These are phyloP conservation scores for Magallana ariakensis DNA, from an alignment of 1,140 invertebrate genomes.

Conservation along the genomic window DNA sequence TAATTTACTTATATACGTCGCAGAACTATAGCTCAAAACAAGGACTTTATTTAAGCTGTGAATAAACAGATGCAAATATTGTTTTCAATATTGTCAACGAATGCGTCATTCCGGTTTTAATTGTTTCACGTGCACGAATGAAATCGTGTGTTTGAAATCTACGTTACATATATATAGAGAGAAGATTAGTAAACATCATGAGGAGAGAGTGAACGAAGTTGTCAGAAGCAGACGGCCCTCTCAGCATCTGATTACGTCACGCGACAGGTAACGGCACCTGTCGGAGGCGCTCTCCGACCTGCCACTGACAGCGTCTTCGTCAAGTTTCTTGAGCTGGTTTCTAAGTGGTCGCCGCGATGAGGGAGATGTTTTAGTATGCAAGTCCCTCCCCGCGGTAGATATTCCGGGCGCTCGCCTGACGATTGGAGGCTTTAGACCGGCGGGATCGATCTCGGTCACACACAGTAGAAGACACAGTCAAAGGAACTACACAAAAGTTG, in stretches of 20 bases:
- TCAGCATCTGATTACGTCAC: not conserved
- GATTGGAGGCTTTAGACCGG: conserved; percentile 15
- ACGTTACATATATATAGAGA: no score
- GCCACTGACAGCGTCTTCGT: not conserved
- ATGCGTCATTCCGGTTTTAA: not conserved
- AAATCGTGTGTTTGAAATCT: no score
- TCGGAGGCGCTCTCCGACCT: not conserved
- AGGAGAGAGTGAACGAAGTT: not conserved
- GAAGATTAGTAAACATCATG: not conserved
- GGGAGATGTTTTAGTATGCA: conserved; percentile 32
- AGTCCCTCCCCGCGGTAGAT: conserved; percentile 7
- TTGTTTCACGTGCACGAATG: no score
- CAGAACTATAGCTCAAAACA: not conserved
- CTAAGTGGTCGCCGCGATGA: not conserved
- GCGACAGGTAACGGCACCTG: not conserved
- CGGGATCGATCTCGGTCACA: conserved; percentile 3
- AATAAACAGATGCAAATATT: not conserved
- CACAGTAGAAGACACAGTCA: not conserved
- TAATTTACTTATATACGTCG: not conserved
- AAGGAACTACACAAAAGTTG: conserved; percentile 8
- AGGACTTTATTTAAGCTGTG: not conserved
- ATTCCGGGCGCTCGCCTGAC: not conserved
- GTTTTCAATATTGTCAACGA: not conserved
- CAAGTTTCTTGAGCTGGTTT: not conserved
- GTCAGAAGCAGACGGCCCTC: not conserved